These are phyloP conservation scores for Melieria omissa DNA, from an alignment of 2,888 invertebrate genomes.

Conservation along the genomic window DNA sequence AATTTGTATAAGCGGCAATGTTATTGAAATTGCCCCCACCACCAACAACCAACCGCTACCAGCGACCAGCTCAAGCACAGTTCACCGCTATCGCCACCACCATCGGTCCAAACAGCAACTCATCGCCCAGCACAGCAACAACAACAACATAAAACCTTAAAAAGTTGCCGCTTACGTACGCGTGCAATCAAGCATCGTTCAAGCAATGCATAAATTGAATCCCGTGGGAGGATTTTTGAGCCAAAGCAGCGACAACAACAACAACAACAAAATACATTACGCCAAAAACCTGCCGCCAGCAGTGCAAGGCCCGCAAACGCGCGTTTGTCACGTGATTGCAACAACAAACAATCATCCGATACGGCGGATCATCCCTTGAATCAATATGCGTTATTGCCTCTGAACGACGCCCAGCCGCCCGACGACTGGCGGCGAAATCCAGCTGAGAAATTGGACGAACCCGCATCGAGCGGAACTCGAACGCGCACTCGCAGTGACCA, in stretches of 20 bases:
- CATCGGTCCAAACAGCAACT: conserved; percentile 39
- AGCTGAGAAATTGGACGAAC: background rate
- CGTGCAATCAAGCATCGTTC: conserved; percentile 25
- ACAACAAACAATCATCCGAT: conserved; percentile 22
- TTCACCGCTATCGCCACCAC: conserved; percentile 29
- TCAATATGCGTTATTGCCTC: conserved; percentile 5
- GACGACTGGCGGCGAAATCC: conserved; percentile 12
- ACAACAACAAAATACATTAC: background rate
- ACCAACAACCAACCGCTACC: conserved; percentile 15
- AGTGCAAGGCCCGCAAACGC: background rate
- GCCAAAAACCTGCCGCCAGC: conserved; percentile 5
- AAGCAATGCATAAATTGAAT: conserved; percentile 33
- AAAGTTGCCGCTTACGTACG: background rate
- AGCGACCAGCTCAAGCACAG: conserved; percentile 8
- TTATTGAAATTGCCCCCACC: conserved; percentile 23
- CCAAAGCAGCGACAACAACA: background rate
- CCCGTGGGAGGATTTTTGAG: conserved; percentile 34
- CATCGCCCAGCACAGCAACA: conserved; percentile 8
- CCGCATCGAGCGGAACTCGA: background rate
- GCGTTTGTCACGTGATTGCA: conserved; percentile 34
- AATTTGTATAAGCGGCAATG: conserved; percentile 31
- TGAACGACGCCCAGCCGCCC: conserved; percentile 15
- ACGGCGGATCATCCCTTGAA: conserved; percentile 31
- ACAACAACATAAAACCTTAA: background rate
- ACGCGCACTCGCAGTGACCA: background rate